Conservation (phyloP, 1,140 invertebrate species). For the Oedothorax gibbosus region DNA sequence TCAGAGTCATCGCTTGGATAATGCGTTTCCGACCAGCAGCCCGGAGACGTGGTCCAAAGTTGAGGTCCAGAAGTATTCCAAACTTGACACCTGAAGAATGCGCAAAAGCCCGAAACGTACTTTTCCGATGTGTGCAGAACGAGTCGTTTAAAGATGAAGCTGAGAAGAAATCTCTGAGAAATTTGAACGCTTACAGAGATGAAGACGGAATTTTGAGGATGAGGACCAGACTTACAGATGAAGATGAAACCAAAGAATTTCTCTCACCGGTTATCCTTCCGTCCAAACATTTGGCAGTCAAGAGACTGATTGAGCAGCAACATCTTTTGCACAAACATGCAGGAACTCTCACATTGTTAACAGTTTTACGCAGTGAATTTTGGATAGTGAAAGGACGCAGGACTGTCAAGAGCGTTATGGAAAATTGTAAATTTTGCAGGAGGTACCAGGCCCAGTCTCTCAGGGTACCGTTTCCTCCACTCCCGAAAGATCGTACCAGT, state of each 20-base stretch:
- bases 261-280: slow-evolving; percentile 27
- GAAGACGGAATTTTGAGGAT: slow-evolving; percentile 17
- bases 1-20: background rate
- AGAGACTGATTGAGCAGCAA: slow-evolving; percentile 35
- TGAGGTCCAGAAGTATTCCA: background rate
- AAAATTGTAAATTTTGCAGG: slow-evolving; percentile 12
- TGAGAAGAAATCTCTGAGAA: slow-evolving; percentile 9
- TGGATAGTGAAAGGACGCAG: slow-evolving; percentile 27
- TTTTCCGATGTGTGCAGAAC: background rate
- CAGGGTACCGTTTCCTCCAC: slow-evolving; percentile 1
- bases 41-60: too few species aligned
- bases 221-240: slow-evolving; percentile 29
- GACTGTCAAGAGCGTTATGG: slow-evolving; percentile 11
- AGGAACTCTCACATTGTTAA: slow-evolving; percentile 7
- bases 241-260: slow-evolving; percentile 31
- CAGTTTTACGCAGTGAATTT: slow-evolving; percentile 16
- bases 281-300: slow-evolving; percentile 14
- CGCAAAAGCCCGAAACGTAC: background rate
- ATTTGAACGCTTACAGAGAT: slow-evolving; percentile 13
- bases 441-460: slow-evolving; percentile 1
- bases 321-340: slow-evolving; percentile 35
- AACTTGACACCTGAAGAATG: background rate
- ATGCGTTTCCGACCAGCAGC: background rate
- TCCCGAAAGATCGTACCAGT: slow-evolving; percentile 64
- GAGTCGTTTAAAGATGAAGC: slow-evolving; percentile 22